phyloP scores from a whole-genome alignment of 2,888 invertebrate genomes.

The Melanostoma scalare region DNA sequence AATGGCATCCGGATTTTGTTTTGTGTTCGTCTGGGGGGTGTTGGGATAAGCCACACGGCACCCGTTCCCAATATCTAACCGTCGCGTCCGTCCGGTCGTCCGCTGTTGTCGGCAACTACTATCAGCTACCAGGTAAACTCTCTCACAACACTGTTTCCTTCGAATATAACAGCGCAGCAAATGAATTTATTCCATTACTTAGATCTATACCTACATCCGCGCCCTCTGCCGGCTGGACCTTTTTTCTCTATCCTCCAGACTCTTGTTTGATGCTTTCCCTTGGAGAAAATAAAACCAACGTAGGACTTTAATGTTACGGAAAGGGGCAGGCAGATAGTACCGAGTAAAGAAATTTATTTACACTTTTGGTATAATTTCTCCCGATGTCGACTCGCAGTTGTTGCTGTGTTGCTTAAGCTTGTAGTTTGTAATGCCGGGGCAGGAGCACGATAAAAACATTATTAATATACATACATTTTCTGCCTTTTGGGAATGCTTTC shows the following conservation, averaged over 20 bases:
- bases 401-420: neutral
- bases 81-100: no score
- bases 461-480: constrained; percentile 39
- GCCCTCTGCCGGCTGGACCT: constrained; percentile 23
- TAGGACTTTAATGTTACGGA: neutral
- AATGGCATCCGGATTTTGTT: constrained; percentile 47
- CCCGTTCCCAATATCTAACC: no score
- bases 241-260: neutral
- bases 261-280: neutral
- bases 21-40: neutral
- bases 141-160: neutral
- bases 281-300: constrained; percentile 12
- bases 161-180: constrained; percentile 11
- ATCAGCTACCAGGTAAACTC: constrained; percentile 13
- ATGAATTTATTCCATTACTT: constrained; percentile 61
- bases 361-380: constrained; percentile 36
- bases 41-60: constrained; percentile 1
- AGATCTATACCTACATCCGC: constrained; percentile 29
- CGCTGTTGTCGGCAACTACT: neutral
- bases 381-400: constrained; percentile 8
- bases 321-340: neutral
- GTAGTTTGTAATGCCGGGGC: neutral
- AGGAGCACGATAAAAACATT: constrained; percentile 43
- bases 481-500: constrained; percentile 24
- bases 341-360: constrained; percentile 42